Conservation (phyloP, 2,888 invertebrate species). For the Diplolepis rosae region DNA sequence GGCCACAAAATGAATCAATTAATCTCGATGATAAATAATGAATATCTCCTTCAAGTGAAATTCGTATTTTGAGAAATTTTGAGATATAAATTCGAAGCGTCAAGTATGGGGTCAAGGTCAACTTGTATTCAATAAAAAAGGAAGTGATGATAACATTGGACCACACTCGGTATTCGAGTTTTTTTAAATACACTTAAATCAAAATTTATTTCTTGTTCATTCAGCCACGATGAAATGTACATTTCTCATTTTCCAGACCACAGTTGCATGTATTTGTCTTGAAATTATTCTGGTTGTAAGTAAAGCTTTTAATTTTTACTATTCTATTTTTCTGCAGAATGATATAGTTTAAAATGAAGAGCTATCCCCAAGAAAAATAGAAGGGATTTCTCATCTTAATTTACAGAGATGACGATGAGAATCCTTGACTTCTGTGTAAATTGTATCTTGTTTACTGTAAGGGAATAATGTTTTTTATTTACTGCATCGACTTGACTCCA, state of each 20-base stretch:
- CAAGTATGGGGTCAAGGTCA: constrained; percentile 3
- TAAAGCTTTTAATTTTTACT: background rate
- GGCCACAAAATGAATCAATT: too few relatives aligned
- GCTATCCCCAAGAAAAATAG: background rate
- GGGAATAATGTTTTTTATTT: constrained; percentile 2
- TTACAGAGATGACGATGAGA: background rate
- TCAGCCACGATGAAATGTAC: background rate
- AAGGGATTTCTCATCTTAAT: background rate
- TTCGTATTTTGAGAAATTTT: background rate
- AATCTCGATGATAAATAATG: too few relatives aligned
- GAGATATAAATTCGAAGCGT: background rate
- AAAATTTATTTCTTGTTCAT: background rate
- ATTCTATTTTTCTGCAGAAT: background rate
- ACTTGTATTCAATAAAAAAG: constrained; percentile 1
- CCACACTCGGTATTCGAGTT: background rate
- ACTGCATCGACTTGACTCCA: constrained; percentile 3
- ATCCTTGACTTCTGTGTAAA: constrained; percentile 17
- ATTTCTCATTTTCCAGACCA: background rate
- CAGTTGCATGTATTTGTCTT: background rate
- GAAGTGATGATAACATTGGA: background rate
- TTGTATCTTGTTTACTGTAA: background rate
- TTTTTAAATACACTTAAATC: constrained; percentile 14
- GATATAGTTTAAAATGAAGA: background rate
- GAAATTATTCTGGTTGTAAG: background rate
- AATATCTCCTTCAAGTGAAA: too few relatives aligned